These are phyloP conservation scores for Aurelia sp. DNA, from an alignment of 30 jellyfish, hydroid and myxozoan species.

Conservation along the genomic window DNA sequence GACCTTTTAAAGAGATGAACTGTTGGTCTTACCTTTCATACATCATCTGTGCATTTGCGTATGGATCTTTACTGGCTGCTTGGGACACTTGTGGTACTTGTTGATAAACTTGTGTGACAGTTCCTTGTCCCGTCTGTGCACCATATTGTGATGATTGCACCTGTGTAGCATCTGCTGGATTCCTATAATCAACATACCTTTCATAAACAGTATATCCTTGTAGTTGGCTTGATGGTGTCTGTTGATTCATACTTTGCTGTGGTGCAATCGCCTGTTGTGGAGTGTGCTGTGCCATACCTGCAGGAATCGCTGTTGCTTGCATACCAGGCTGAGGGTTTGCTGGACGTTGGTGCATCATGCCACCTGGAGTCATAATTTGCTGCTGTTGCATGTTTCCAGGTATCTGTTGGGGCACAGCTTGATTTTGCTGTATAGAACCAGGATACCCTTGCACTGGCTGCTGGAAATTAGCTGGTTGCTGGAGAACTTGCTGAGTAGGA, in stretches of 20 bases:
- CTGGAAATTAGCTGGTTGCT: not conserved
- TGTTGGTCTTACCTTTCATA: constrained; percentile 28
- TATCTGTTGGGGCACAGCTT: constrained; percentile 35
- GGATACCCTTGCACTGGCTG: constrained; percentile 3
- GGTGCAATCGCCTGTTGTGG: not conserved
- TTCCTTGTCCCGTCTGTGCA: not conserved
- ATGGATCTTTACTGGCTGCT: constrained; percentile 38
- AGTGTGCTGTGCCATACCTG: not conserved
- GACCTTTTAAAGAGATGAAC: too few relatives aligned
- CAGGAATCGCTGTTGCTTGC: constrained; percentile 22
- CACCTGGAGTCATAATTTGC: constrained; percentile 9
- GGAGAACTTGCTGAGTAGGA: constrained; percentile 12
- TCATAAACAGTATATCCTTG: constrained; percentile 63
- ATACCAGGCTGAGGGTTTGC: constrained; percentile 12
- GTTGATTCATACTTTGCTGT: not conserved
- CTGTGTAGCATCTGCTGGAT: constrained; percentile 19
- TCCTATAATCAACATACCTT: constrained; percentile 51
- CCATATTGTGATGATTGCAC: not conserved
- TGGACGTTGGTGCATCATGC: constrained; percentile 4
- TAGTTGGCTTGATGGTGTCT: not conserved
- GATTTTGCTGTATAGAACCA: not conserved
- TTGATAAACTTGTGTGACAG: constrained; percentile 12
- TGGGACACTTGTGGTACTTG: constrained; percentile 3
- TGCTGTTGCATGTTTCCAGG: constrained; percentile 41
- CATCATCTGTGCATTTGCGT: constrained; percentile 47